A percentile compares a stretch with the other conserved stretches of the same genome.
Conservation (phyloP, 2,888 invertebrate species). For the Auanema sp. region DNA sequence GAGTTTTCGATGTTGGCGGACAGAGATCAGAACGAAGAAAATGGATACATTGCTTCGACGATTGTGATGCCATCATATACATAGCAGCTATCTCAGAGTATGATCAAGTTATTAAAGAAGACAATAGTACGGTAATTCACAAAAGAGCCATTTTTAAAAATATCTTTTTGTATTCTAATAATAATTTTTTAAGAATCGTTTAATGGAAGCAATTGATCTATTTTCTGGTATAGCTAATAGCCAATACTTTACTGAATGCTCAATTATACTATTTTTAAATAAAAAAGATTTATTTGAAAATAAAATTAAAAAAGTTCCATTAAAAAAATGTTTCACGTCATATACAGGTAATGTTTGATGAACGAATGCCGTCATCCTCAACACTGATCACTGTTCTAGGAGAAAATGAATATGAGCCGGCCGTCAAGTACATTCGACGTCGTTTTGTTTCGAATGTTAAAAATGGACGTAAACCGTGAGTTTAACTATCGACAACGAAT, state of each 20-base stretch:
- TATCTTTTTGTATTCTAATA: background rate
- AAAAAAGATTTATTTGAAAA: slow-evolving; percentile 59
- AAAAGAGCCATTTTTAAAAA: background rate
- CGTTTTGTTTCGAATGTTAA: background rate
- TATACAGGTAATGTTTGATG: no score
- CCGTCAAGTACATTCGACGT: background rate
- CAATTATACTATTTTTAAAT: slow-evolving; percentile 61
- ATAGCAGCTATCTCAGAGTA: slow-evolving; percentile 57
- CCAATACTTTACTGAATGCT: slow-evolving; percentile 46
- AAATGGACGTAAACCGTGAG: background rate
- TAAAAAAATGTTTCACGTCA: slow-evolving; percentile 21
- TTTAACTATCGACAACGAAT: no score
- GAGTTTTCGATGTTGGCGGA: slow-evolving; percentile 98
- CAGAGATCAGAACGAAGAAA: slow-evolving; percentile 70
- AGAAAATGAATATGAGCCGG: background rate
- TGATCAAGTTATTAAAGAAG: slow-evolving; percentile 53
- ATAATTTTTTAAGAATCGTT: slow-evolving; percentile 48
- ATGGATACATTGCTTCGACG: slow-evolving; percentile 60
- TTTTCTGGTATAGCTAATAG: slow-evolving; percentile 47
- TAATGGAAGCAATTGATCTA: slow-evolving; percentile 55
- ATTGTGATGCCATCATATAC: slow-evolving; percentile 54
- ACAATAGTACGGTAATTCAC: slow-evolving; percentile 41
- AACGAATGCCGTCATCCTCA: no score
- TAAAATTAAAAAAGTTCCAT: slow-evolving; percentile 46
- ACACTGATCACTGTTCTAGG: background rate